These are phyloP conservation scores for Charadrius vociferus DNA, from an alignment of 2,113 vertebrate species.

Conservation along the genomic window DNA sequence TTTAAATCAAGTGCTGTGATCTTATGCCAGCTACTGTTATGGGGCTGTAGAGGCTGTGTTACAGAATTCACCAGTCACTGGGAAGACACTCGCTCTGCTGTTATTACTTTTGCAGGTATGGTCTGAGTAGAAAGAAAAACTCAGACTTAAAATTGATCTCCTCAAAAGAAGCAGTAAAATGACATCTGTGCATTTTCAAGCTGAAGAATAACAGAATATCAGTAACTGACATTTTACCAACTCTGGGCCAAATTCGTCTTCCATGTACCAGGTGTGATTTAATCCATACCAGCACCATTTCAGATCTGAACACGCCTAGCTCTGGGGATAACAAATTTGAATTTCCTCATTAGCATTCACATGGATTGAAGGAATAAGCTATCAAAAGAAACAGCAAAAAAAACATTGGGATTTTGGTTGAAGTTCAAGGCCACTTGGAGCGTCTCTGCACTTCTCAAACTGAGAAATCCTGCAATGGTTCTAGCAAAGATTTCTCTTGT, in stretches of 20 bases:
- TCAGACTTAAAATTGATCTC: neutral
- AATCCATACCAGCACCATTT: neutral
- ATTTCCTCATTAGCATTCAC: neutral
- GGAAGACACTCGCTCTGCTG: neutral
- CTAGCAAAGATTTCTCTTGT: neutral
- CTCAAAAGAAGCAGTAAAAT: neutral
- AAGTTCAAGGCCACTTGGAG: neutral
- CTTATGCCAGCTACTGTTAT: conserved; percentile 8
- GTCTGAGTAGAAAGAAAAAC: neutral
- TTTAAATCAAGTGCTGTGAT: conserved; percentile 48
- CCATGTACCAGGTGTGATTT: neutral
- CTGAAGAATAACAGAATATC: neutral
- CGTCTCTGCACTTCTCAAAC: neutral
- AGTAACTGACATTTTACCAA: neutral
- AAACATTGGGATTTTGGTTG: neutral
- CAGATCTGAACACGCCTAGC: neutral
- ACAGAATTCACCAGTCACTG: neutral
- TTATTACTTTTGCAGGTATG: conserved; percentile 23
- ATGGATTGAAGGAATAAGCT: neutral
- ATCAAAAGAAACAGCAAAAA: neutral
- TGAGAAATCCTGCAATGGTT: neutral
- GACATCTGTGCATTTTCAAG: neutral
- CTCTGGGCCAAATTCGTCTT: neutral
- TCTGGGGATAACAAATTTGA: neutral
- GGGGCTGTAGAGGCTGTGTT: neutral